Evolutionary conservation across 2,888 invertebrate species (phyloP).

Genomic region (Selenia dentaria): DNA sequence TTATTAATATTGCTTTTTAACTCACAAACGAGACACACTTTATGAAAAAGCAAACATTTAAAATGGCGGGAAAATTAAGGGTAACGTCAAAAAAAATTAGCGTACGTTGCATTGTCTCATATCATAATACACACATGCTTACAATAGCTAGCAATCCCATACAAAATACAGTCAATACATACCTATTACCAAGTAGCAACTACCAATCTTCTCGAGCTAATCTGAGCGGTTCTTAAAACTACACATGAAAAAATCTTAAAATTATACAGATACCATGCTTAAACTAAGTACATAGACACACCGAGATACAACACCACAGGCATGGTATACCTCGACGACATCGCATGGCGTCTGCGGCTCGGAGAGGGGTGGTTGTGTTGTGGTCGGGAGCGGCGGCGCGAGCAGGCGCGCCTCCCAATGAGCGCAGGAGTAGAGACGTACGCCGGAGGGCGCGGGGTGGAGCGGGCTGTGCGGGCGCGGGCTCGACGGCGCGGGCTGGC

Average conservation of each 20-base stretch:
- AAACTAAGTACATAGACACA: conserved; percentile 46
- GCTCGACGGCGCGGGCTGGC: conserved; percentile 80
- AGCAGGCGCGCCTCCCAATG: conserved; percentile 84
- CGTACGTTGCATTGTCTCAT: conserved; percentile 74
- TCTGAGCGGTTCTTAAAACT: conserved; percentile 12
- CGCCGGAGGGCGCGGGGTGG: conserved; percentile 83
- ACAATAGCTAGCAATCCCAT: conserved; percentile 44
- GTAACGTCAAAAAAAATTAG: conserved; percentile 39
- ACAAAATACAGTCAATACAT: conserved; percentile 47
- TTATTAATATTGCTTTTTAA: conserved; percentile 58
- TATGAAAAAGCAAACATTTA: conserved; percentile 36
- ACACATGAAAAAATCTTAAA: conserved; percentile 22
- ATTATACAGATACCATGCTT: conserved; percentile 49
- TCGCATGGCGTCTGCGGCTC: conserved; percentile 73
- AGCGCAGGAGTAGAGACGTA: conserved; percentile 85
- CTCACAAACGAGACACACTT: conserved; percentile 36
- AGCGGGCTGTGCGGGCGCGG: conserved; percentile 79
- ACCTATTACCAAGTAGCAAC: conserved; percentile 33
- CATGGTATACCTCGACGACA: conserved; percentile 74
- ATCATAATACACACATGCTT: conserved; percentile 58
- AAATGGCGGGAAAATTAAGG: conserved; percentile 44
- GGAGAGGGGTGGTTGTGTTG: conserved; percentile 76
- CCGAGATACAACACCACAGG: conserved; percentile 53
- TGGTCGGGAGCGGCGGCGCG: conserved; percentile 76
- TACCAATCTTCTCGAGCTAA: conserved; percentile 25